phyloP scores from a whole-genome alignment of 2,888 invertebrate species.

The Lissonota sp. region DNA sequence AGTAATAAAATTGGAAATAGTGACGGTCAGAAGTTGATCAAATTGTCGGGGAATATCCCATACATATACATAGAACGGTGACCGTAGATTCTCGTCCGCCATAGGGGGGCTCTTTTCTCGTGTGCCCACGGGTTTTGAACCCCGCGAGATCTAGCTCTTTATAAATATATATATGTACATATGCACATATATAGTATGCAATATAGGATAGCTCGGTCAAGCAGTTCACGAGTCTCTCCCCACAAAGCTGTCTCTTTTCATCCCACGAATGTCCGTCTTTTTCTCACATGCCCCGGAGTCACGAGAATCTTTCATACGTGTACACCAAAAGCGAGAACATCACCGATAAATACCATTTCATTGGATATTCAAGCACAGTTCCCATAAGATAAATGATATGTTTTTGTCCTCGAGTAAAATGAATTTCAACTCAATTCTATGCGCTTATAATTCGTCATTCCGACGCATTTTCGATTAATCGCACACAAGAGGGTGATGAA shows the following conservation, averaged over 20 bases:
- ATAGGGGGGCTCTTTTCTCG: slow-evolving; percentile 10
- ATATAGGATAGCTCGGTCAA: slow-evolving; percentile 30
- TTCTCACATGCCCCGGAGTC: slow-evolving; percentile 9
- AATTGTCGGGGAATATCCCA: background rate
- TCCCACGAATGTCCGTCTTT: slow-evolving; percentile 13
- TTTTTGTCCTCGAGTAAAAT: no score
- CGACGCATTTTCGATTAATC: no score
- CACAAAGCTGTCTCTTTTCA: slow-evolving; percentile 26
- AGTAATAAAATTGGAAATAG: no score
- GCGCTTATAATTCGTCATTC: no score
- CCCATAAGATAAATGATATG: no score
- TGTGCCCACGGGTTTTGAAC: slow-evolving; percentile 45
- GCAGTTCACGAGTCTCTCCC: slow-evolving; percentile 39
- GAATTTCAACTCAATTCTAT: no score
- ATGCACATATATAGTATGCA: no score
- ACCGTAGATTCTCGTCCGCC: background rate
- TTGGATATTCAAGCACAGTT: no score
- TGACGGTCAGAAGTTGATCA: background rate
- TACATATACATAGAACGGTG: slow-evolving; percentile 25
- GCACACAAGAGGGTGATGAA: no score
- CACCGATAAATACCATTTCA: background rate
- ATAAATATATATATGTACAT: no score
- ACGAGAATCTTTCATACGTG: background rate
- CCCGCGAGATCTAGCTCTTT: background rate
- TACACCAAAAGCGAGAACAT: slow-evolving; percentile 4